phyloP scores from a whole-genome alignment of 2,113 vertebrate species.

The Atractosteus spatula region DNA sequence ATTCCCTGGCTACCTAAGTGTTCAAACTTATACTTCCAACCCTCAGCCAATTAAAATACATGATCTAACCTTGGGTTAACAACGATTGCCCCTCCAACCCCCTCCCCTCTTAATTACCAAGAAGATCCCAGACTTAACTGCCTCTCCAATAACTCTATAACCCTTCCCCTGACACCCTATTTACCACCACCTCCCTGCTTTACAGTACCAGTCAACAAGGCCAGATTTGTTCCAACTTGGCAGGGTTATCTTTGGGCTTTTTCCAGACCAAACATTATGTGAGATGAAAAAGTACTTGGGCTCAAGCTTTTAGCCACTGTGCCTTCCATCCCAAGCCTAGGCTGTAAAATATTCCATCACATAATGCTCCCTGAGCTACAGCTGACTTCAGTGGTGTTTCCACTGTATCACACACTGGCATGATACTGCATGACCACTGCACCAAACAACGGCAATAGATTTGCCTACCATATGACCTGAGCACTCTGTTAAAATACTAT shows the following conservation, averaged over 20 bases:
- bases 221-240: slow-evolving; percentile 1
- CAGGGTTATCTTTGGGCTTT: background rate
- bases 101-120: background rate
- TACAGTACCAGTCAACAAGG: slow-evolving; percentile 4
- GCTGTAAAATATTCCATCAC: background rate
- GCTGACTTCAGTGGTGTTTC: too few relatives aligned
- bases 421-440: too few relatives aligned
- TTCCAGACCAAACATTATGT: slow-evolving; percentile 1
- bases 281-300: background rate
- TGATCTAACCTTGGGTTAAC: slow-evolving; percentile 5
- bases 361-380: background rate
- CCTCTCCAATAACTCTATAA: slow-evolving; percentile 4
- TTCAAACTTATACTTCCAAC: accelerated
- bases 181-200: background rate
- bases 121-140: background rate
- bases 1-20: slow-evolving; percentile 7
- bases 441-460: too few relatives aligned
- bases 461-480: too few relatives aligned
- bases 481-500: too few relatives aligned
- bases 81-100: background rate
- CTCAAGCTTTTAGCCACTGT: slow-evolving; percentile 2
- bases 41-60: background rate
- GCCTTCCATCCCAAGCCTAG: background rate
- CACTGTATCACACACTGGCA: too few relatives aligned
- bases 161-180: background rate